phyloP scores from a whole-genome alignment of 92 coral and sea anemone genomes.

The Phenganax marumi region DNA sequence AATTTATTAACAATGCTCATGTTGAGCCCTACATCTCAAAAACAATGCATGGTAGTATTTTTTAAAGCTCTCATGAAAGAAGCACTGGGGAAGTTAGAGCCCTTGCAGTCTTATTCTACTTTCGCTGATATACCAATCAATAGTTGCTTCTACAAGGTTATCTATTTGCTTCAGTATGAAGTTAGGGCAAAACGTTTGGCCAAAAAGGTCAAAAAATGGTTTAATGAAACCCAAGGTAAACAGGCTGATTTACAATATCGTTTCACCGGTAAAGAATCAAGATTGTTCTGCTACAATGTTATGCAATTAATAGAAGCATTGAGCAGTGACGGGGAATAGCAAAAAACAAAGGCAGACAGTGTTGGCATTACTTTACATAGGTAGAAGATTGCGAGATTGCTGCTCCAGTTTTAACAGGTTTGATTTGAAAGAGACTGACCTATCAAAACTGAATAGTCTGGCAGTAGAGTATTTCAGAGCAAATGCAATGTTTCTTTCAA shows the following conservation, averaged over 20 bases:
- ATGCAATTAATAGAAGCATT: neutral
- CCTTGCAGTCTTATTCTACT: slow-evolving; percentile 31
- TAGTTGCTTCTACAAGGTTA: slow-evolving; percentile 54
- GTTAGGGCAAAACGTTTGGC: slow-evolving; percentile 63
- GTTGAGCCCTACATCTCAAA: slow-evolving; percentile 60
- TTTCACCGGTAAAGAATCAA: slow-evolving; percentile 20
- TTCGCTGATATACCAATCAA: slow-evolving; percentile 62
- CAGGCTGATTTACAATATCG: neutral
- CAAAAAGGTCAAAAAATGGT: slow-evolving; percentile 64
- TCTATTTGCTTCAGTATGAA: slow-evolving; percentile 59
- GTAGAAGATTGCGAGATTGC: slow-evolving; percentile 57
- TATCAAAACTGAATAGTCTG: slow-evolving; percentile 31
- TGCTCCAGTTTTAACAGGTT: slow-evolving; percentile 62
- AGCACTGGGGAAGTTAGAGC: slow-evolving; percentile 61
- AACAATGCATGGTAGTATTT: slow-evolving; percentile 67
- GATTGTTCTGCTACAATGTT: slow-evolving; percentile 11
- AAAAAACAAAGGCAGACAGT: slow-evolving; percentile 16
- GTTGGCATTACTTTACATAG: slow-evolving; percentile 41
- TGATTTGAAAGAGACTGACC: slow-evolving; percentile 43
- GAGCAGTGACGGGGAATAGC: neutral
- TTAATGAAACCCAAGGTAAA: slow-evolving; percentile 51
- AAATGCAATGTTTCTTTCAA: slow-evolving; percentile 55
- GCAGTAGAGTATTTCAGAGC: slow-evolving; percentile 57
- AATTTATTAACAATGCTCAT: slow-evolving; percentile 15
- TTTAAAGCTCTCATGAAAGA: slow-evolving; percentile 60